Evolutionary conservation across 1,140 invertebrate species (phyloP), one percentile per base, ranked within the genome.

Genomic region (Drosophila neocordata): DNA sequence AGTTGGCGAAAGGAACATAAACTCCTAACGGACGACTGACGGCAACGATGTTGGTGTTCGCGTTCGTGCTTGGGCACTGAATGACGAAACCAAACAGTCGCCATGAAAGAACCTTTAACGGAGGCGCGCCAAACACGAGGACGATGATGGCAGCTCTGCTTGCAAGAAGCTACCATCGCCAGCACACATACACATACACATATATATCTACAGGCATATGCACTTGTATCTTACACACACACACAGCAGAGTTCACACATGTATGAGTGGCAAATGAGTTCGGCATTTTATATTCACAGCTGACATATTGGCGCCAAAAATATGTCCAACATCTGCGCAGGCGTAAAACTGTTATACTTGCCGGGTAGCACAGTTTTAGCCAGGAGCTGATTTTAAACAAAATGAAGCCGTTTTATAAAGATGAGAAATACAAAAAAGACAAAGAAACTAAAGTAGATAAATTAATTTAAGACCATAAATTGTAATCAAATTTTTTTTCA

Each of bases 71-170:
- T 79, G 65, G 71, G 65, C 70, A 69, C 74, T 72, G 71, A 72
- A 74, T 81, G 71, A 71, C 75, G 74, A 66, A 55, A 66, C 74
- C 52, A 60, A 71, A 56, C 77, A 65, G 61, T 72, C 51, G 64
- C 44, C 64, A 61, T 72, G 61, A 56, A 66, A 65, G 68, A 78
- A 69, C 61, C 73, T 27, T 62, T 60, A 69, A 67, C 18, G 65
- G 62, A 74, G 67, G 72, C 66, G 53, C 63, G 48, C 31, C 59
- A 65, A 73, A 76, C 80, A 79, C 85, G 85, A 89, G 85, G 85
- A 89, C 85, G 81, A 89, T 89, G 85, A 89, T 89, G 85, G 85
- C 69, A 70, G 81, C 68, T 75, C 69, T 70, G 73, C 75, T 51
- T 89, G 79, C 83, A 87, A 87, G 83, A 87, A 87, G 51, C 75